phyloP scores from a whole-genome alignment of 2,888 invertebrate genomes.

The Megastigmus dorsalis region DNA sequence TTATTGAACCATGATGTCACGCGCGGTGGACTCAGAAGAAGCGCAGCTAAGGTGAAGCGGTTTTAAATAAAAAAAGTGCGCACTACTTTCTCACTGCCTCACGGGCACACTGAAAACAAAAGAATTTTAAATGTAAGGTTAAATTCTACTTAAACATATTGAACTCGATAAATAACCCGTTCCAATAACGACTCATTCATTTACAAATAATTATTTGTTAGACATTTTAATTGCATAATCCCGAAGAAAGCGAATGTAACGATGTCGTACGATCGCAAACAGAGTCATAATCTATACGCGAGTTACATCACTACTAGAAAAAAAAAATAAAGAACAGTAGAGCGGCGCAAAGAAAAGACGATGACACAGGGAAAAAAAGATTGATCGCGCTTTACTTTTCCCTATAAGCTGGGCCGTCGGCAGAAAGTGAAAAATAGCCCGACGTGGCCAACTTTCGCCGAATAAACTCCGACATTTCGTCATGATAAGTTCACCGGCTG shows the following conservation, averaged over 20 bases:
- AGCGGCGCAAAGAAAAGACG: slow-evolving; percentile 4
- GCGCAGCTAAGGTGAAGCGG: neutral
- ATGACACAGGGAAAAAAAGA: slow-evolving; percentile 43
- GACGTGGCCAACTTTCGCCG: no score
- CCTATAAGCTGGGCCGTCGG: neutral
- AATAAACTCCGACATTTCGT: no score
- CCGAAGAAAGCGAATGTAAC: no score
- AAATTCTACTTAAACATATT: slow-evolving; percentile 24
- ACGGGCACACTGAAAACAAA: slow-evolving; percentile 29
- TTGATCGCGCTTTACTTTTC: slow-evolving; percentile 38
- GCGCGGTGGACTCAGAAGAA: neutral
- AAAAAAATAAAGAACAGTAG: no score
- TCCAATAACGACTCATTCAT: neutral
- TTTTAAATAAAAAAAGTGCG: slow-evolving; percentile 17
- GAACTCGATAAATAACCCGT: slow-evolving; percentile 13
- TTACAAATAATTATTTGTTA: neutral
- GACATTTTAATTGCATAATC: neutral
- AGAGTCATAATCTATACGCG: neutral
- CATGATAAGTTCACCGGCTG: no score
- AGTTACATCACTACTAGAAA: neutral
- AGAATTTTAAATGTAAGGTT: slow-evolving; percentile 50
- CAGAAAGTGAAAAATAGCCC: slow-evolving; percentile 38
- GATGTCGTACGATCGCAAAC: neutral
- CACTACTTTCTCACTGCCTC: slow-evolving; percentile 1
- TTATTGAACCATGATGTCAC: slow-evolving; percentile 45